phyloP scores from a whole-genome alignment of 2,888 invertebrate species.

The Litoditis marina region DNA sequence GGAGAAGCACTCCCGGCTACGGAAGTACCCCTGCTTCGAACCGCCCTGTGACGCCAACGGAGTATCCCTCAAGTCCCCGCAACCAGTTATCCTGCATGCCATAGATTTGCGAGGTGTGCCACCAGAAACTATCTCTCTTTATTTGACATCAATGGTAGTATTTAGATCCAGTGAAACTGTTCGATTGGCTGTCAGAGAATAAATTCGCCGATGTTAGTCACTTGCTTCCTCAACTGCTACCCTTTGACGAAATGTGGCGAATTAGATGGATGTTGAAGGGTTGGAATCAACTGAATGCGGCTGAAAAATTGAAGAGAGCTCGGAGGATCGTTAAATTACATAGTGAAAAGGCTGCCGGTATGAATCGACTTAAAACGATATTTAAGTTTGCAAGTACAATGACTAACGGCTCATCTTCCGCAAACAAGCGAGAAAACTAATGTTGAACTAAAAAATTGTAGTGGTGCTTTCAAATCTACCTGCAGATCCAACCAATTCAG shows the following conservation, averaged over 20 bases:
- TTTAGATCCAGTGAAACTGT: slow-evolving; percentile 57
- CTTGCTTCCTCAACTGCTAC: slow-evolving; percentile 45
- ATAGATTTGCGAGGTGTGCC: no score
- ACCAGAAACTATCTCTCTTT: no score
- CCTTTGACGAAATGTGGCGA: slow-evolving; percentile 32
- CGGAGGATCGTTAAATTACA: slow-evolving; percentile 36
- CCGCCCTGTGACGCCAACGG: slow-evolving; percentile 26
- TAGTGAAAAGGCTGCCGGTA: background rate
- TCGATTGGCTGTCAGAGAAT: slow-evolving; percentile 46
- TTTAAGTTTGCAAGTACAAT: background rate
- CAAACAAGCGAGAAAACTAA: no score
- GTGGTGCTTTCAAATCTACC: no score
- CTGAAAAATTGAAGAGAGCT: slow-evolving; percentile 42
- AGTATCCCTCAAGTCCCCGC: slow-evolving; percentile 7
- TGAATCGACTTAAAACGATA: background rate
- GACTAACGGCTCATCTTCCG: background rate
- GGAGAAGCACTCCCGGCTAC: slow-evolving; percentile 29
- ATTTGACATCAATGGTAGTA: slow-evolving; percentile 11
- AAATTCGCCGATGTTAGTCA: slow-evolving; percentile 47
- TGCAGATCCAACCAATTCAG: no score
- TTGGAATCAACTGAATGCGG: slow-evolving; percentile 42
- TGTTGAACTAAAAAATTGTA: no score
- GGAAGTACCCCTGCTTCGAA: slow-evolving; percentile 33
- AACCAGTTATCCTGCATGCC: background rate
- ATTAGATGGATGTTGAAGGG: slow-evolving; percentile 35